Conservation (phyloP, 2,888 invertebrate species). For the Lordiphosa fenestrarum region DNA sequence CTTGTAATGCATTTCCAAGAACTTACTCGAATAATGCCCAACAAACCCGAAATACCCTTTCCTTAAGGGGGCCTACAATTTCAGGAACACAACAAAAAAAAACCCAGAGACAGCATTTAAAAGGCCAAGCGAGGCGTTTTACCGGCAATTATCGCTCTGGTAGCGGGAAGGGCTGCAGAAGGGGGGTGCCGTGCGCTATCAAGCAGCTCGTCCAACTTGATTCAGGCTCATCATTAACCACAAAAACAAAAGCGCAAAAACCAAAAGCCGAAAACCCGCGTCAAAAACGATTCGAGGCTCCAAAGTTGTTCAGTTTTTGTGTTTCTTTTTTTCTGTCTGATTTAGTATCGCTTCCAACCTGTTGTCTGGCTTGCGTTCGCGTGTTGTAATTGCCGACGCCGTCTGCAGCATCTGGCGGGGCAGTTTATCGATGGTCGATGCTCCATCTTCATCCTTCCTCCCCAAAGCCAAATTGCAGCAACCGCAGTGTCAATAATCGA, state of each 20-base stretch:
- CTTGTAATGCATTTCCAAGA: no score
- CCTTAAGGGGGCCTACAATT: slow-evolving; percentile 35
- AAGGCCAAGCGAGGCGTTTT: slow-evolving; percentile 74
- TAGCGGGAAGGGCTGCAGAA: slow-evolving; percentile 5
- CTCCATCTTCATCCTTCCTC: slow-evolving; percentile 16
- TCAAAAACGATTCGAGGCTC: slow-evolving; percentile 31
- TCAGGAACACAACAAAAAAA: slow-evolving; percentile 32
- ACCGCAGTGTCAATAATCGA: slow-evolving; percentile 74
- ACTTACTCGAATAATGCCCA: no score
- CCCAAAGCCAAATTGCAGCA: slow-evolving; percentile 13
- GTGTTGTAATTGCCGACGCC: slow-evolving; percentile 68
- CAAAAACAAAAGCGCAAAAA: slow-evolving; percentile 54
- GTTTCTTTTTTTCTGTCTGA: slow-evolving; percentile 35
- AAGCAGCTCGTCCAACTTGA: slow-evolving; percentile 39
- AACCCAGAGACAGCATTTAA: slow-evolving; percentile 62
- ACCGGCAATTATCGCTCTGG: slow-evolving; percentile 73
- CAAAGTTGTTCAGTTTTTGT: slow-evolving; percentile 22
- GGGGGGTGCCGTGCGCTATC: slow-evolving; percentile 1
- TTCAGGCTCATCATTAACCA: slow-evolving; percentile 62
- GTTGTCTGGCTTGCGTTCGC: slow-evolving; percentile 62
- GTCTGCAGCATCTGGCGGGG: slow-evolving; percentile 65
- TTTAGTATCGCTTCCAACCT: slow-evolving; percentile 42
- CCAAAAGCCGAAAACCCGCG: slow-evolving; percentile 13
- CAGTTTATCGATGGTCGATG: slow-evolving; percentile 59
- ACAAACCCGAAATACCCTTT: no score